These are phyloP conservation scores for Danio choprae DNA, from an alignment of 2,797 vertebrate genomes.

Conservation along the genomic window DNA sequence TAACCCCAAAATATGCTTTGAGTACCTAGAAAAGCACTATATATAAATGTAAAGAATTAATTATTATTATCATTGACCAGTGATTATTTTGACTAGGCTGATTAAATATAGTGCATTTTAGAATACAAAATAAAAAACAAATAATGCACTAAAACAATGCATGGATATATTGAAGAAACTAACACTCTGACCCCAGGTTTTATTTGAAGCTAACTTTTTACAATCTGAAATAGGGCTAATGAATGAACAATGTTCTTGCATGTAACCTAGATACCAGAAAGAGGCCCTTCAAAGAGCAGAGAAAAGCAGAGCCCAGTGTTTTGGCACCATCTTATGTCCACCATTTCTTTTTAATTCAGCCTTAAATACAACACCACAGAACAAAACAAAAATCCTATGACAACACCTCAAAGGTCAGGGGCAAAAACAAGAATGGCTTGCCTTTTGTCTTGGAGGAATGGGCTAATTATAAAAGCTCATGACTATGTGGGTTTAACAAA, in stretches of 20 bases:
- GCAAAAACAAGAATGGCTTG: conserved; percentile 48
- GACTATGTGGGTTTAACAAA: conserved; percentile 60
- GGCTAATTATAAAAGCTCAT: conserved; percentile 65
- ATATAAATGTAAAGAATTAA: too few species aligned
- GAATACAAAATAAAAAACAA: too few species aligned
- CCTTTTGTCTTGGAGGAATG: conserved; percentile 55
- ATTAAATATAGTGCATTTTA: too few species aligned
- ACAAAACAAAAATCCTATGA: conserved; percentile 40
- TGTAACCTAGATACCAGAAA: conserved; percentile 34
- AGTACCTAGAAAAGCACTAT: too few species aligned
- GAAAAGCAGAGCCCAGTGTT: conserved; percentile 43
- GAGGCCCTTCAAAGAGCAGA: neutral
- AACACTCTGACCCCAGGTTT: neutral
- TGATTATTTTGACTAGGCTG: too few species aligned
- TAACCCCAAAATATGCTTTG: too few species aligned
- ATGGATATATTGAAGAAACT: neutral
- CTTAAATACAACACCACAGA: conserved; percentile 37
- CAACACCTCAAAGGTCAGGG: conserved; percentile 47
- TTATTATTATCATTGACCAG: too few species aligned
- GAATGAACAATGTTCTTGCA: conserved; percentile 19
- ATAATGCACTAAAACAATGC: too few species aligned
- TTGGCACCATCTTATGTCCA: conserved; percentile 28
- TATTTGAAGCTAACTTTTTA: conserved; percentile 8
- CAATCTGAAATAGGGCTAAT: neutral
- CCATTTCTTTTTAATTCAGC: conserved; percentile 59